Evolutionary conservation across 2,113 vertebrate genomes (phyloP).

Genomic region (Bos indicus): DNA sequence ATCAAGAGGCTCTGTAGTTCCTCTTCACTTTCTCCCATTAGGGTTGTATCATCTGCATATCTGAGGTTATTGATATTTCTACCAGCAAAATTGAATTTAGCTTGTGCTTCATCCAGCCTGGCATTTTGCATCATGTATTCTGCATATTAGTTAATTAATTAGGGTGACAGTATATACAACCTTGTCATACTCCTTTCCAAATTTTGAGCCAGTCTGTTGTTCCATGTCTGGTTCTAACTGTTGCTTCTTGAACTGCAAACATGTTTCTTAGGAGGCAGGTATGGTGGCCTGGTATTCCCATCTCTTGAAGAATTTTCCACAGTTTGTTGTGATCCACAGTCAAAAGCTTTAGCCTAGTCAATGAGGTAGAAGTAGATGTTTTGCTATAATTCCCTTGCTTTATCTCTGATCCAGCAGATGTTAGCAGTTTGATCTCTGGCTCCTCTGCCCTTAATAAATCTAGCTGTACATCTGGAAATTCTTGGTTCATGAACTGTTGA

Average conservation of each 20-base stretch:
- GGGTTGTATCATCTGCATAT: not conserved
- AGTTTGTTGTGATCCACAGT: not conserved
- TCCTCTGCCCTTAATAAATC: not conserved
- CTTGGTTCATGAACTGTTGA: not conserved
- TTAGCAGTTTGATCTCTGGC: not conserved
- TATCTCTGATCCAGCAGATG: not conserved
- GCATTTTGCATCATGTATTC: not conserved
- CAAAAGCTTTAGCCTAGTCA: not conserved
- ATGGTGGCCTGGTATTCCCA: not conserved
- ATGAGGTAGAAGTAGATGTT: not conserved
- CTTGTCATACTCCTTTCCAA: not conserved
- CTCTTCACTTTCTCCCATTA: not conserved
- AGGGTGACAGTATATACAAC: not conserved
- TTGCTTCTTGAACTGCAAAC: not conserved
- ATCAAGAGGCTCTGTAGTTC: not conserved
- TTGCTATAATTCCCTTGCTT: not conserved
- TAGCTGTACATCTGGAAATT: not conserved
- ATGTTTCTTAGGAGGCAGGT: not conserved
- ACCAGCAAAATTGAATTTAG: not conserved
- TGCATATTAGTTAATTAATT: not conserved
- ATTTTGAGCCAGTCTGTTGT: not conserved
- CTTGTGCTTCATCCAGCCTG: not conserved
- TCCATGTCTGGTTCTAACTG: not conserved
- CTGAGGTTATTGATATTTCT: not conserved
- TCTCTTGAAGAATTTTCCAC: not conserved